phyloP scores from a whole-genome alignment of 2,888 invertebrate genomes.

The Drosophila colorata region DNA sequence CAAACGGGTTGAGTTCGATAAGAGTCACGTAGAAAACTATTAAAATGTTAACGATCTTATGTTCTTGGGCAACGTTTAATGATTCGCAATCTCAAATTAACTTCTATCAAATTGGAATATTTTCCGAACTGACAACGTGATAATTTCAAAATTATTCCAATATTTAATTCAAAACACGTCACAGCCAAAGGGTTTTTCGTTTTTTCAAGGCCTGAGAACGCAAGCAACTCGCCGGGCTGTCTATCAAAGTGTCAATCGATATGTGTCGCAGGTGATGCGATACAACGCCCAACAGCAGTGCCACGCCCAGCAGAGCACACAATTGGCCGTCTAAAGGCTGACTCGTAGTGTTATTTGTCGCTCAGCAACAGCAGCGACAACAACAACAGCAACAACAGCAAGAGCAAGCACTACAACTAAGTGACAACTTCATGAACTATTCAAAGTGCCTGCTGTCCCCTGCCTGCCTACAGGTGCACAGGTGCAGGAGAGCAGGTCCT shows the following conservation, averaged over 20 bases:
- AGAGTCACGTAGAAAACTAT: too few species aligned
- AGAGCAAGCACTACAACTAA: conserved; percentile 57
- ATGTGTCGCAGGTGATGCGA: conserved; percentile 1
- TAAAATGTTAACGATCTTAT: conserved; percentile 30
- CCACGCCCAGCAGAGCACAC: conserved; percentile 14
- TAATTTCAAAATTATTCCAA: conserved; percentile 1
- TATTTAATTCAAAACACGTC: conserved; percentile 48
- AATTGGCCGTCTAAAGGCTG: not conserved
- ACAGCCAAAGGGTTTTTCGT: not conserved
- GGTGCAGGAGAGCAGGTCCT: conserved; percentile 15
- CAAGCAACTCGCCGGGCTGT: conserved; percentile 6
- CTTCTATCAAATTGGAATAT: conserved; percentile 8
- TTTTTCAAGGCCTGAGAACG: not conserved
- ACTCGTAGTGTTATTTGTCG: conserved; percentile 51
- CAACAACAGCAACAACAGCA: conserved; percentile 5
- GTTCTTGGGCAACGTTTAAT: too few species aligned
- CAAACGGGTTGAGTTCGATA: conserved; percentile 17
- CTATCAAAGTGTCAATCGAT: conserved; percentile 49
- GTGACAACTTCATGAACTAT: conserved; percentile 80
- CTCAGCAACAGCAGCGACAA: conserved; percentile 21
- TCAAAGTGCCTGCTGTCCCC: conserved; percentile 53
- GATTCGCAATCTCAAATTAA: conserved; percentile 19
- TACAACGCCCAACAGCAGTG: not conserved
- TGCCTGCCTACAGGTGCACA: conserved; percentile 1
- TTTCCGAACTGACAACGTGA: not conserved